Base-by-base conservation (phyloP, 1,140 invertebrate genomes). In the Aphelenchoides avenae region DNA sequence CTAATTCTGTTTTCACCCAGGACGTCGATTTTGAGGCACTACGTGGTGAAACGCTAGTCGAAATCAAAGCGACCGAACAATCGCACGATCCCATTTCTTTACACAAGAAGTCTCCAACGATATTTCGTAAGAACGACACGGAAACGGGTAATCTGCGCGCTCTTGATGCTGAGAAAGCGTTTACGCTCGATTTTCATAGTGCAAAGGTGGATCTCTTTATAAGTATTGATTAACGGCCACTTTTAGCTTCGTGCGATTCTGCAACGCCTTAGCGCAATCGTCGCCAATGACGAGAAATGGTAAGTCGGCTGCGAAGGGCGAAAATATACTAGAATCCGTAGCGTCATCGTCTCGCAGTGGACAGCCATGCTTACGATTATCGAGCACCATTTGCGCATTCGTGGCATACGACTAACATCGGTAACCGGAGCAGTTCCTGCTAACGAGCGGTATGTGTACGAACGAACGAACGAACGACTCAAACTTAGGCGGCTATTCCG, bases 11-110 rank as follows among this genome's bases (percentile, higher is more conserved):
- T 68, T n/a, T 31, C 15, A 11, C 61, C 53, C 18, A 67, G 66
- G 65, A 58, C 24, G 44, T 72, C 20, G 70, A 72, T 30, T 44
- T 73, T 26, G 70, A 72, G 31, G 70, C 70, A 30, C 70, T 73
- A 31, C 48, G 64, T 30, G 37, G 52, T 42, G 62, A 66, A 39
- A 64, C 31, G 2, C 52, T 22, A n/a, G 62, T 57, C 20, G 27
- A 57, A 29, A 34, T 20, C 9, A 27, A 36, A 27, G 52, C 27
- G 6, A 48, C 64, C 5, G 61, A 62, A 36, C 20, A 42, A 34
- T 48, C 46, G 11, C 34, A 63, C 13, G 60, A 47, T 3, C 34
- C 61, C 20, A 53, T 62, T 33, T 29, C 52, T 27, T 36, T 62
- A 2, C 59, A 65, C 27, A 37, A 39, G 29, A 24, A 30, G 5